Percentiles rank a stretch among this genome's conserved stretches.
Conservation (phyloP, 2,888 invertebrate species). For the Teinopalpus imperialis region DNA sequence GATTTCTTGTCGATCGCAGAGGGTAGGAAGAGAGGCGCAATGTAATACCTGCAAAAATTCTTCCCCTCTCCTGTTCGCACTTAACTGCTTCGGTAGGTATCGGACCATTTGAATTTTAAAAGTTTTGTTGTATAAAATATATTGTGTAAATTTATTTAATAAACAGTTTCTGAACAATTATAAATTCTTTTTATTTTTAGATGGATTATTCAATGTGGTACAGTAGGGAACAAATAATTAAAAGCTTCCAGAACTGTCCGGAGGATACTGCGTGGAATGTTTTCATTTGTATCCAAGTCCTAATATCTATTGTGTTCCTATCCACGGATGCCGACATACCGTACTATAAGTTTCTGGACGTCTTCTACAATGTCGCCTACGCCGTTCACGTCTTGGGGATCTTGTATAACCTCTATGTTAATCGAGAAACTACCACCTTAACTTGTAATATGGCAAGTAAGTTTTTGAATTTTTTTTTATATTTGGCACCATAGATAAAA, state of each 20-base stretch:
- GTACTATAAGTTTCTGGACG: constrained; percentile 35
- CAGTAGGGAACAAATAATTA: constrained; percentile 34
- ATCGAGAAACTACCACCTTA: neutral
- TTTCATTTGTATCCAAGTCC: constrained; percentile 42
- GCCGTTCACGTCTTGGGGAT: constrained; percentile 44
- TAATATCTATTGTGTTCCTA: constrained; percentile 41
- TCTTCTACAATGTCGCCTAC: constrained; percentile 47
- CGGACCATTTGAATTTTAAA: too few relatives aligned
- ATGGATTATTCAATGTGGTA: constrained; percentile 48
- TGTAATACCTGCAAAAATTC: too few relatives aligned
- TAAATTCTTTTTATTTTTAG: too few relatives aligned
- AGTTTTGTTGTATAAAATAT: too few relatives aligned
- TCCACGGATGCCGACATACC: constrained; percentile 29
- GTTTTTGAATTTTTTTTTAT: neutral
- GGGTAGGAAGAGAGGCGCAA: too few relatives aligned
- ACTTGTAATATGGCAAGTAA: constrained; percentile 20
- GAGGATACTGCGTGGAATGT: constrained; percentile 54
- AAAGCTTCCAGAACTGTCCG: constrained; percentile 42
- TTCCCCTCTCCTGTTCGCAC: too few relatives aligned
- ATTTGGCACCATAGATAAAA: too few relatives aligned
- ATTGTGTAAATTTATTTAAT: too few relatives aligned
- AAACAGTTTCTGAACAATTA: too few relatives aligned
- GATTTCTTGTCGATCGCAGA: too few relatives aligned
- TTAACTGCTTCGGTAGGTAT: too few relatives aligned
- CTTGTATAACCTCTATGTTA: constrained; percentile 33